A percentile compares a stretch with the other conserved stretches of the same genome.
Conservation (phyloP, 2,888 invertebrate species). For the Drosophila atripex region DNA sequence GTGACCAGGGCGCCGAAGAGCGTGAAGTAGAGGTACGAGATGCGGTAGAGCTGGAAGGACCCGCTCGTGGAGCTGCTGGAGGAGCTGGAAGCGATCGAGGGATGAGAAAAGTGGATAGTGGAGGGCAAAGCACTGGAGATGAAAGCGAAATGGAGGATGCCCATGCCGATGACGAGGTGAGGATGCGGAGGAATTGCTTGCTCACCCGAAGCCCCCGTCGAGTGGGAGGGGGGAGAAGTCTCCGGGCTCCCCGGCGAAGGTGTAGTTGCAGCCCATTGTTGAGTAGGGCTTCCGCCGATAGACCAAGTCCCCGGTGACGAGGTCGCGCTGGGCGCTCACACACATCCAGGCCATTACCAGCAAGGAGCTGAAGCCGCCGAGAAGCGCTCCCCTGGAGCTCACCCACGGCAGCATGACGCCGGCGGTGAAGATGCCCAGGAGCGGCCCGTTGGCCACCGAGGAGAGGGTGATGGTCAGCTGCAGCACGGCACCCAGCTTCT, state of each 20-base stretch:
- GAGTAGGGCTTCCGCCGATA: conserved; percentile 85
- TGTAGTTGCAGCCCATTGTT: conserved; percentile 85
- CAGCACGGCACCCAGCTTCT: conserved; percentile 88
- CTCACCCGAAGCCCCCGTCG: conserved; percentile 54
- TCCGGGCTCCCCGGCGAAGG: conserved; percentile 81
- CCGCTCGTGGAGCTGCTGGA: conserved; percentile 15
- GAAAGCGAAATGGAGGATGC: no score
- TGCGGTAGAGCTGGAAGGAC: conserved; percentile 86
- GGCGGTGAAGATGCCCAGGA: conserved; percentile 88
- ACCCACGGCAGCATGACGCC: conserved; percentile 89
- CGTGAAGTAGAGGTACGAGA: conserved; percentile 92
- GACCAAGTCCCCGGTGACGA: conserved; percentile 84
- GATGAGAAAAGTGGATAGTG: background rate
- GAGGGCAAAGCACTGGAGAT: no score
- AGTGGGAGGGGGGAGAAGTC: conserved; percentile 74
- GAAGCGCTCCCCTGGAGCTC: conserved; percentile 86
- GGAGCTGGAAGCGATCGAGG: conserved; percentile 49
- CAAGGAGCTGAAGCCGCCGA: conserved; percentile 85
- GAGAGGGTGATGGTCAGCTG: conserved; percentile 88
- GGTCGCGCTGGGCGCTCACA: conserved; percentile 85
- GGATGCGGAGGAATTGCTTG: background rate
- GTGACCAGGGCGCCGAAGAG: conserved; percentile 86
- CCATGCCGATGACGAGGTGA: background rate
- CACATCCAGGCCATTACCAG: conserved; percentile 86
- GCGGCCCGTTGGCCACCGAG: conserved; percentile 88